Evolutionary conservation across 2,888 invertebrate species (phyloP), one percentile per base, ranked within the genome.

Genomic region (Agonopterix arenella): DNA sequence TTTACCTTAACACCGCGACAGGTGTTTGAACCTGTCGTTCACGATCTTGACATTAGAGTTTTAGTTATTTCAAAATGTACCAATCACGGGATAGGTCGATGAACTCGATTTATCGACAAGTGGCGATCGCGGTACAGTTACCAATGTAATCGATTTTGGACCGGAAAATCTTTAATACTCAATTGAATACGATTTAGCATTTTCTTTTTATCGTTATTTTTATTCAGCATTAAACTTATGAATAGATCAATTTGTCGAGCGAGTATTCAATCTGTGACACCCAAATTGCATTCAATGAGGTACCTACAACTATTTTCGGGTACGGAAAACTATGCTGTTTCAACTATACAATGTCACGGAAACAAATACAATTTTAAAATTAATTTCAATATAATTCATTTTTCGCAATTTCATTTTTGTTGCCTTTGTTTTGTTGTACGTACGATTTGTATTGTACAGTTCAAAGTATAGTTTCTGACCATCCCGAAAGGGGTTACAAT

Each of bases 1-100:
- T 80, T 76, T 70, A 54, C 56, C 54, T 44, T 52, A 36, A 56
- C 59, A 60, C 55, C 54, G 58, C 64, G 66, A 72, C 88, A 88
- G 88, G 88, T 88, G 84, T 64, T 81, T 83, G 82, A 75, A 85
- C 84, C 80, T 80, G 78, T 66, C 63, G 63, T 60, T 66, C 82
- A 81, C 76, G 83, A 73, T 70, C 81, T 84, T 84, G 85, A 80
- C 83, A 83, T 83, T 84, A 76, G 72, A 63, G 59, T 59, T 60
- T 57, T 49, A 50, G 52, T 49, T 55, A 61, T 64, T 57, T 60
- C 54, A 50, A 51, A 56, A 48, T 53, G 55, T 46, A 69, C 70
- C 68, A 69, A 72, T 70, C 50, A 58, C 59, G 52, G 53, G 51
- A 37, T 53, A 51, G 78, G 73, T 78, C 75, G 62, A 69, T 58